Conservation (phyloP, 2,888 invertebrate species). For the Philaethria dido region DNA sequence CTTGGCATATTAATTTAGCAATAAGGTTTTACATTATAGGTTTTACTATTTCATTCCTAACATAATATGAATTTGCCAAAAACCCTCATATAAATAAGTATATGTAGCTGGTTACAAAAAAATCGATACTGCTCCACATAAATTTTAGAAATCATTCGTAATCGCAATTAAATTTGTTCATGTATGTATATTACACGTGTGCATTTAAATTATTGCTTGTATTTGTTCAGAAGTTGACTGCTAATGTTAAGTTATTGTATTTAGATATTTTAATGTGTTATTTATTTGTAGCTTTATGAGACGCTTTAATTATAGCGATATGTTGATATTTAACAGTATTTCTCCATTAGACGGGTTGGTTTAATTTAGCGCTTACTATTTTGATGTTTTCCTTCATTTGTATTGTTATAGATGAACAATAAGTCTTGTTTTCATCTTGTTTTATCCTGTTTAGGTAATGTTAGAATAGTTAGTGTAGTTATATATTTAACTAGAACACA, state of each 20-base stretch:
- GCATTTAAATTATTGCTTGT: slow-evolving; percentile 45
- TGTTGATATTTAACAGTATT: slow-evolving; percentile 68
- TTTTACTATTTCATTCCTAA: slow-evolving; percentile 4
- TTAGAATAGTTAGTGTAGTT: slow-evolving; percentile 45
- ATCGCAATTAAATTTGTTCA: slow-evolving; percentile 27
- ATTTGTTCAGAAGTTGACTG: slow-evolving; percentile 77
- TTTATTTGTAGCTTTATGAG: slow-evolving; percentile 82
- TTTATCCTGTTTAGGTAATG: slow-evolving; percentile 54
- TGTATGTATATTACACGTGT: slow-evolving; percentile 25
- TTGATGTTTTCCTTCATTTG: slow-evolving; percentile 42
- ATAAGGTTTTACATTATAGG: background rate
- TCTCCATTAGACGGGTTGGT: slow-evolving; percentile 69
- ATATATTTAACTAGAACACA: slow-evolving; percentile 49
- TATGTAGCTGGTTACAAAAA: background rate
- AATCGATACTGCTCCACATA: background rate
- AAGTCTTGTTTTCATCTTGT: slow-evolving; percentile 61
- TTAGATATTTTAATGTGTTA: slow-evolving; percentile 83
- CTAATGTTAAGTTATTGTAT: slow-evolving; percentile 83
- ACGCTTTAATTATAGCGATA: slow-evolving; percentile 74
- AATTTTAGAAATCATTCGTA: slow-evolving; percentile 17
- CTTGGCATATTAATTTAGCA: slow-evolving; percentile 3
- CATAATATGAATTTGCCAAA: slow-evolving; percentile 10
- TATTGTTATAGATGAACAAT: slow-evolving; percentile 47
- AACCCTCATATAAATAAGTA: background rate
- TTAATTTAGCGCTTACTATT: slow-evolving; percentile 63